Conservation (phyloP, 2,797 vertebrate species). For the Takifugu ocellatus region DNA sequence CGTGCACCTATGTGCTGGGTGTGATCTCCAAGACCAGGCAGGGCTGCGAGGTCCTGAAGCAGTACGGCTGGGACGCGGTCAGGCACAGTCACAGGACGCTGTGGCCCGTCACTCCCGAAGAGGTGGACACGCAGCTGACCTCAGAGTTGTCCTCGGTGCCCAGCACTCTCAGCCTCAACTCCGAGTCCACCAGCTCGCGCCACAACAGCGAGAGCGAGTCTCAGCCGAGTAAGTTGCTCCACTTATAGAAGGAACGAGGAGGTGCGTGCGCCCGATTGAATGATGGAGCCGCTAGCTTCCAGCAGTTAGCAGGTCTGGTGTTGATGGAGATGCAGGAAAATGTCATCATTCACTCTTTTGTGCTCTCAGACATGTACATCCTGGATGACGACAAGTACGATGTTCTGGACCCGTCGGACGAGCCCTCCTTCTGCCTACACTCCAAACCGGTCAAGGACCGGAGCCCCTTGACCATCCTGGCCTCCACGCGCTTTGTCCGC, state of each 20-base stretch:
- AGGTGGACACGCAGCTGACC: conserved; percentile 85
- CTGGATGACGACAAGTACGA: conserved; percentile 91
- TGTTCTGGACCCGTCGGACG: conserved; percentile 84
- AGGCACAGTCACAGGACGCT: conserved; percentile 91
- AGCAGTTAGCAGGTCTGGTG: too few relatives aligned
- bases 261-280: too few relatives aligned
- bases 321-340: too few relatives aligned
- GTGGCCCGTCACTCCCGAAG: conserved; percentile 96
- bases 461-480: conserved; percentile 91
- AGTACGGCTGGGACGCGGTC: conserved; percentile 93
- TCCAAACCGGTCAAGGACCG: conserved; percentile 91
- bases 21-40: conserved; percentile 95
- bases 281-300: too few relatives aligned
- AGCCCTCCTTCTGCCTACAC: conserved; percentile 83
- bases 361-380: conserved; percentile 90
- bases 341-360: neutral
- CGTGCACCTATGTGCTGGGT: conserved; percentile 82
- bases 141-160: conserved; percentile 92
- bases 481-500: conserved; percentile 89
- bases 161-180: conserved; percentile 95
- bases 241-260: too few relatives aligned
- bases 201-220: conserved; percentile 99
- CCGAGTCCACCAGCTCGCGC: conserved; percentile 93
- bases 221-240: conserved; percentile 84
- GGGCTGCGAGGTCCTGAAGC: conserved; percentile 94